Base-by-base conservation (phyloP, 2,797 vertebrate genomes). In the Alcedo atthis region DNA sequence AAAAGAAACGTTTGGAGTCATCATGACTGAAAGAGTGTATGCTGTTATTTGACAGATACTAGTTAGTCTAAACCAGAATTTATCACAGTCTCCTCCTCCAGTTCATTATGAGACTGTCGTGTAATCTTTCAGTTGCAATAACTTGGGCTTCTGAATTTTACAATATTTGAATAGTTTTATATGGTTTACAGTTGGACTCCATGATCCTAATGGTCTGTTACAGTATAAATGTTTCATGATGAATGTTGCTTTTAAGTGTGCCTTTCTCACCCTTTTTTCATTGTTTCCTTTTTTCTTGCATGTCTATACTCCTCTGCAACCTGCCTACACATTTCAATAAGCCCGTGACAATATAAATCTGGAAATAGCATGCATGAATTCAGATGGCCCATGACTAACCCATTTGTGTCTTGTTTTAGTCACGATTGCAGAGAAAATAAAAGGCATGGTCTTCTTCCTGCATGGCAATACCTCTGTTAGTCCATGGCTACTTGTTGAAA, bases 121-220 rank as follows among this genome's bases (percentile, higher is more conserved):
- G 25, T 77, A 7, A 70, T 22, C 22, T 75, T 75, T 68, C 26
- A 48, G 21, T 15, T 94, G 24, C 17, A 84, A 32, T 10, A 91
- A 4, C 6, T 10, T 25, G 26, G 8, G 6, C 21, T 62, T 46
- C n/a, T 51, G 53, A 90, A 5, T 83, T 81, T 66, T 69, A 30
- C 14, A 8, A 15, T 12, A 6, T 79, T 77, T 63, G 25, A 62
- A 32, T 16, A 10, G 59, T 18, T 91, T 80, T 58, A 20, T 13
- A 21, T 30, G 3, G 19, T 77, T 81, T 67, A 58, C 1, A 1
- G 4, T 51, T 54, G 3, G 26, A 40, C 7, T 64, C 0, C 0
- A 15, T 61, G 24, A 25, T 40, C 30, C 59, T 49, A 51, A 45
- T 5, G 13, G 25, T 57, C 12, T 77, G 66, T 88, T 48, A 24